These are phyloP conservation scores for Anseranas semipalmata DNA, from an alignment of 2,113 vertebrate genomes.

Conservation along the genomic window DNA sequence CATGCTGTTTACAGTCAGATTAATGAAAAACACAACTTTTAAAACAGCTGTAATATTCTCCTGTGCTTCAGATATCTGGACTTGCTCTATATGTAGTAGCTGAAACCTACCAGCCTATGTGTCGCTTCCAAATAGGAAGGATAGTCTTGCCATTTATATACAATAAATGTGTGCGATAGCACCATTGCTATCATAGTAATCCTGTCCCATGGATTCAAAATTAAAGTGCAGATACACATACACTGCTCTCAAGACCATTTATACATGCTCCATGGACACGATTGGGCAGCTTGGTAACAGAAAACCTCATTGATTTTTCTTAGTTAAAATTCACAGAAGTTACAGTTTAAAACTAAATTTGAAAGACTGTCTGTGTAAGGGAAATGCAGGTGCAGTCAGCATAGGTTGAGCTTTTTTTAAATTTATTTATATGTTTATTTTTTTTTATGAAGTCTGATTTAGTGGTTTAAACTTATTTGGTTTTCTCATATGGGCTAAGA, in stretches of 20 bases:
- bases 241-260: background rate
- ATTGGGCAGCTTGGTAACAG: background rate
- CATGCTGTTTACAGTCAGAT: background rate
- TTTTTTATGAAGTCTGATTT: background rate
- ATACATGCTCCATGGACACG: background rate
- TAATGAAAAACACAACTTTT: background rate
- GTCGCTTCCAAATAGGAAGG: background rate
- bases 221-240: background rate
- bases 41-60: background rate
- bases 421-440: no score
- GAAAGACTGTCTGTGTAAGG: background rate
- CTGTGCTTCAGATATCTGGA: background rate
- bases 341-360: background rate
- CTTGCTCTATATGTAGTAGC: accelerated
- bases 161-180: background rate
- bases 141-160: accelerated
- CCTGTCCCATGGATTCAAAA: background rate
- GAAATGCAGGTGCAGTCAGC: background rate
- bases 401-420: background rate
- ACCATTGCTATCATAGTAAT: background rate
- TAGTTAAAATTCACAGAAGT: background rate
- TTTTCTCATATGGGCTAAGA: background rate
- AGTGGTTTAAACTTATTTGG: background rate
- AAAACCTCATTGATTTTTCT: background rate
- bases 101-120: background rate